These are phyloP conservation scores for Halcyon badia DNA, from an alignment of 2,797 vertebrate genomes.

Conservation along the genomic window DNA sequence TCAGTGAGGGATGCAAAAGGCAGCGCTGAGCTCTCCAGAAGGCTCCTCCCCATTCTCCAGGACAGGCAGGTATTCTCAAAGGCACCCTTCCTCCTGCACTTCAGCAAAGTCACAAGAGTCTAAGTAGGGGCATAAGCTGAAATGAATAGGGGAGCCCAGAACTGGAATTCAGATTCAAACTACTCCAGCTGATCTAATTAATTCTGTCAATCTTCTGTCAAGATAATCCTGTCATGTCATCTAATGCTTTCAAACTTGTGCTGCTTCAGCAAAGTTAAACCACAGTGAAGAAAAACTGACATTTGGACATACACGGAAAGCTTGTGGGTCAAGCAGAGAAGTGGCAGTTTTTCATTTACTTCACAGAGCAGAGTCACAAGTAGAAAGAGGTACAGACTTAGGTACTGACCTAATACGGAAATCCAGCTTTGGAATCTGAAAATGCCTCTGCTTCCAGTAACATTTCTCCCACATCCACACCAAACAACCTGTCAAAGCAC, in stretches of 20 bases:
- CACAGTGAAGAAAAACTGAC: background rate
- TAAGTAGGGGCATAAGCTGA: background rate
- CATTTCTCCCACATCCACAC: background rate
- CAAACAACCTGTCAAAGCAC: background rate
- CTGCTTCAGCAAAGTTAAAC: background rate
- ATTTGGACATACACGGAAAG: background rate
- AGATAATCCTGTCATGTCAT: background rate
- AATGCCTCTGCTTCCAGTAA: background rate
- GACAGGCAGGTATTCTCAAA: background rate
- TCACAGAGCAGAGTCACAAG: background rate
- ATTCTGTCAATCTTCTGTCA: conserved; percentile 19
- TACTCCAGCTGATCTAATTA: background rate
- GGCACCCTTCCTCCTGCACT: background rate
- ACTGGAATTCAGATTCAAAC: background rate
- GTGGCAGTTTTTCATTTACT: background rate
- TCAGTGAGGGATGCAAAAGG: background rate
- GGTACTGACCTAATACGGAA: background rate
- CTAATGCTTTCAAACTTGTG: background rate
- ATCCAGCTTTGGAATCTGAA: background rate
- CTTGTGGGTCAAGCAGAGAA: background rate
- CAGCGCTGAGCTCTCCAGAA: background rate
- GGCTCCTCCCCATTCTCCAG: background rate
- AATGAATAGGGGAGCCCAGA: background rate
- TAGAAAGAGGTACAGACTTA: background rate
- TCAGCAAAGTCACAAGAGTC: background rate